Evolutionary conservation across 2,888 invertebrate species (phyloP).

Genomic region (Mellilla xanthometata): DNA sequence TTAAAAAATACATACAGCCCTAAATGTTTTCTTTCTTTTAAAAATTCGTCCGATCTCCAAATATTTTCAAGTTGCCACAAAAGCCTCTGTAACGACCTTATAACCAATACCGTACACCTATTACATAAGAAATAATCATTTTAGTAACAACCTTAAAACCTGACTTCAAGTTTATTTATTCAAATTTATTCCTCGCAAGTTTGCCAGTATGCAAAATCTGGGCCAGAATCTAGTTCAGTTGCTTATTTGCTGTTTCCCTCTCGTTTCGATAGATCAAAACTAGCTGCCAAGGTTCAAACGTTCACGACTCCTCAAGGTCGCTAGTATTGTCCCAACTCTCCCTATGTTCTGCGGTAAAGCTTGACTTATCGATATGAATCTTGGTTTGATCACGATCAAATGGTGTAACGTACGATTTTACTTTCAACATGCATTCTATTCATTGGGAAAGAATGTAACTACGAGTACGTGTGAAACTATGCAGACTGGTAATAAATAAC

Average conservation of each 20-base stretch:
- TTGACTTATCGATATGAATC: conserved; percentile 17
- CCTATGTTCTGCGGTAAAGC: neutral
- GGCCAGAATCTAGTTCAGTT: conserved; percentile 22
- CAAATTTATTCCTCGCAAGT: conserved; percentile 9
- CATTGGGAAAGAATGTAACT: too few relatives aligned
- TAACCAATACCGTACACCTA: too few relatives aligned
- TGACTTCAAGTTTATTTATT: neutral
- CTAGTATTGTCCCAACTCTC: conserved; percentile 24
- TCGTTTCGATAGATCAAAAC: conserved; percentile 29
- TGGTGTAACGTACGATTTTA: conserved; percentile 17
- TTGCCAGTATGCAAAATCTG: conserved; percentile 18
- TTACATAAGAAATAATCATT: too few relatives aligned
- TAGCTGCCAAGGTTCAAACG: conserved; percentile 27
- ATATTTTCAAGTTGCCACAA: too few relatives aligned
- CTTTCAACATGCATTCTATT: conserved; percentile 25
- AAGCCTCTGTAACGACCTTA: too few relatives aligned
- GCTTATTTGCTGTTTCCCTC: conserved; percentile 26
- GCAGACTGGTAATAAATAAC: too few relatives aligned
- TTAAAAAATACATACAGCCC: too few relatives aligned
- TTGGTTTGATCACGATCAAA: conserved; percentile 17
- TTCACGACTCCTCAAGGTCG: conserved; percentile 32
- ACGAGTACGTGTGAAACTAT: too few relatives aligned
- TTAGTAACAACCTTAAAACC: neutral
- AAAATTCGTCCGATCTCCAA: too few relatives aligned
- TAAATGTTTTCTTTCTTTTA: too few relatives aligned